Conservation (phyloP, 1,140 invertebrate species). For the Pseudomyrmex gracilis region DNA sequence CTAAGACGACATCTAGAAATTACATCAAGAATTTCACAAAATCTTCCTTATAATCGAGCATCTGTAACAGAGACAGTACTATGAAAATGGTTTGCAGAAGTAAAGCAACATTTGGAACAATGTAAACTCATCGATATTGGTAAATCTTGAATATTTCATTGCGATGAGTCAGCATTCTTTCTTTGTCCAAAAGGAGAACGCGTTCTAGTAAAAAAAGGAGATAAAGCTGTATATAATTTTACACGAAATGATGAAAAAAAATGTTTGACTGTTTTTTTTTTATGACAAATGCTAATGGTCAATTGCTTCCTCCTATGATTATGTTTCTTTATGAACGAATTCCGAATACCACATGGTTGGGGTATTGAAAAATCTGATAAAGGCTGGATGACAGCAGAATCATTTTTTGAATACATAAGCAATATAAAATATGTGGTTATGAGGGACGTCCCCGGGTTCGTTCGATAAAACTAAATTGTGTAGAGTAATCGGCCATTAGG, state of each 20-base stretch:
- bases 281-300: conserved; percentile 27
- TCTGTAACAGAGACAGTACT: conserved; percentile 63
- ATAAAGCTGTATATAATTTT: conserved; percentile 12
- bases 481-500: too few relatives aligned
- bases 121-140: background rate
- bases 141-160: conserved; percentile 39
- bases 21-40: conserved; percentile 71
- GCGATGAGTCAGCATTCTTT: conserved; percentile 34
- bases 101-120: conserved; percentile 45
- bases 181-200: conserved; percentile 15
- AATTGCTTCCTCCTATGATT: conserved; percentile 42
- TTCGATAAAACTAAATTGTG: too few relatives aligned
- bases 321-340: background rate
- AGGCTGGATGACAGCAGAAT: too few relatives aligned
- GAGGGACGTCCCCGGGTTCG: too few relatives aligned
- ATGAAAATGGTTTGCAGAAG: conserved; percentile 71
- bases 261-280: conserved; percentile 19
- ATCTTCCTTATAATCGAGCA: conserved; percentile 69
- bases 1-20: conserved; percentile 71
- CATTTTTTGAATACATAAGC: too few relatives aligned
- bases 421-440: too few relatives aligned
- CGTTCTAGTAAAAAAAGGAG: conserved; percentile 41
- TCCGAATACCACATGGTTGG: too few relatives aligned
- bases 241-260: conserved; percentile 31
- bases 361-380: too few relatives aligned